These are phyloP conservation scores for Tineola bisselliella DNA, from an alignment of 2,888 invertebrate genomes.

Conservation along the genomic window DNA sequence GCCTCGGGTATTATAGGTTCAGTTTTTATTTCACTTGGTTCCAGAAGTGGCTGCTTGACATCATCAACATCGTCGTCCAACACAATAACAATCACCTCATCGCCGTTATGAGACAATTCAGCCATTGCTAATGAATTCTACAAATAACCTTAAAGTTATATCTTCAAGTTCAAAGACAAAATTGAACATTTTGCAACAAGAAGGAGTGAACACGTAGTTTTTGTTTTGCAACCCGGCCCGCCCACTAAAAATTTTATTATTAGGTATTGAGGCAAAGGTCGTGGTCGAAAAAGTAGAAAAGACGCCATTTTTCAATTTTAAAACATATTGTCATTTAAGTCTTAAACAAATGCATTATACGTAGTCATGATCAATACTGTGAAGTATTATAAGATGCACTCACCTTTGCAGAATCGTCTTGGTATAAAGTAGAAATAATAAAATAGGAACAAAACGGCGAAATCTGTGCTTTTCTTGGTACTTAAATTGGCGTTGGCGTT, in stretches of 20 bases:
- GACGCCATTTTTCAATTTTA: neutral
- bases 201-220: neutral
- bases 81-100: constrained; percentile 27
- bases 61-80: constrained; percentile 22
- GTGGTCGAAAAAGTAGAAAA: neutral
- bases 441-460: neutral
- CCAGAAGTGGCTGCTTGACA: constrained; percentile 17
- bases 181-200: no score
- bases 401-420: no score
- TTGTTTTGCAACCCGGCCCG: neutral
- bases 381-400: no score
- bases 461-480: neutral
- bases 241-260: neutral
- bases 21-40: neutral
- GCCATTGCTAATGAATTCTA: neutral
- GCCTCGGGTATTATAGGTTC: constrained; percentile 19
- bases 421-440: neutral
- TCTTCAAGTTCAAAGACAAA: no score
- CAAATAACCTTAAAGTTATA: neutral
- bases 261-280: neutral
- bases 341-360: no score
- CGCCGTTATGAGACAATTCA: constrained; percentile 20
- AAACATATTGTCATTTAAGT: neutral
- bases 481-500: neutral
- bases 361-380: no score